Percentiles rank a stretch among this genome's conserved stretches.
Evolutionary conservation across 2,888 invertebrate species (phyloP).

Genomic region (Drosophila subsilvestris): DNA sequence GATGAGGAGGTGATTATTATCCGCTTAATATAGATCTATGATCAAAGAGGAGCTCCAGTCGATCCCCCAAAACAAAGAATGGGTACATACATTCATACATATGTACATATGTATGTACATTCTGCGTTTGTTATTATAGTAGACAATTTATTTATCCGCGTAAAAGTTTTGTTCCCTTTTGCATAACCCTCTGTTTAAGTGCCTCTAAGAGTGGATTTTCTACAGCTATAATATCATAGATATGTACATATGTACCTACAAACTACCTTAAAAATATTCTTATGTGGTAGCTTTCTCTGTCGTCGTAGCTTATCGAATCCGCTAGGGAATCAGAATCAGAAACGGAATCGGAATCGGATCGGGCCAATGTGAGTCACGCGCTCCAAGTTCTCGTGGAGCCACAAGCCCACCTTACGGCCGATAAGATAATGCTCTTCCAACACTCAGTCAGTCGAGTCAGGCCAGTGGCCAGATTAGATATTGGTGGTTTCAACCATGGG

Average conservation of each 20-base stretch:
- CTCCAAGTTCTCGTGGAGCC: slow-evolving; percentile 63
- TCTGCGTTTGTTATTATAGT: too few relatives aligned
- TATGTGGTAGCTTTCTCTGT: neutral
- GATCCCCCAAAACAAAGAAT: too few relatives aligned
- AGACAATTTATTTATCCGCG: neutral
- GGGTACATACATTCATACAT: too few relatives aligned
- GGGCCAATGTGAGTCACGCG: slow-evolving; percentile 37
- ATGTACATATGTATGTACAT: too few relatives aligned
- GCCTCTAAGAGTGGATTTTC: too few relatives aligned
- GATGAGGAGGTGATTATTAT: neutral
- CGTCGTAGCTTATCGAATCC: slow-evolving; percentile 22
- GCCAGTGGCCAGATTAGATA: slow-evolving; percentile 44
- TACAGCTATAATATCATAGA: neutral
- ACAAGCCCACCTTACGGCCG: slow-evolving; percentile 74
- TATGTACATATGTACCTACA: too few relatives aligned
- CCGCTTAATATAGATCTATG: neutral
- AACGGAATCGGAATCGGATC: slow-evolving; percentile 2
- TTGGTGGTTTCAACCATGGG: slow-evolving; percentile 36
- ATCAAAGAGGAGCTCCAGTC: neutral
- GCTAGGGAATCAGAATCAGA: neutral
- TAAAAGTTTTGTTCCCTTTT: too few relatives aligned
- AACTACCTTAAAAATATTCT: neutral
- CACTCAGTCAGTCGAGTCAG: neutral
- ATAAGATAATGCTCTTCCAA: slow-evolving; percentile 63
- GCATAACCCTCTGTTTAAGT: too few relatives aligned